Evolutionary conservation across 2,797 vertebrate species (phyloP), one percentile per base, ranked within the genome.

Genomic region (Falco peregrinus): DNA sequence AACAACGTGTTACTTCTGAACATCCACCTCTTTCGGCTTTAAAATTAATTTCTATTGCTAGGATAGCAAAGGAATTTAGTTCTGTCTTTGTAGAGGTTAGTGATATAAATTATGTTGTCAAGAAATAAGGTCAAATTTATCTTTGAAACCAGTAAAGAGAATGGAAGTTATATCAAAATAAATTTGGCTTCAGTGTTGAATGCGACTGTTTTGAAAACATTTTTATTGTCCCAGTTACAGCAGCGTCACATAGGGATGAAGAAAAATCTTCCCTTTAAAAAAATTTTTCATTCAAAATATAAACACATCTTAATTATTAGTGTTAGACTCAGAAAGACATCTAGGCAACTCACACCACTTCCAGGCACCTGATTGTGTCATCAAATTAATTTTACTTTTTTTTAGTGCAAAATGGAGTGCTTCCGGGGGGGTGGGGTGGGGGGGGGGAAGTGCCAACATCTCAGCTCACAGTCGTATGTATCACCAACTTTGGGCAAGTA

Each of bases 211-310:
- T 53, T 67, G 51, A 70, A 82, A 92, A 87, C 4, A 39, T 43
- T 64, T 85, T 63, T 79, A 74, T 83, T 93, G 48, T 81, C 53
- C n/a, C 57, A 59, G 31, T 86, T 91, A 63, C n/a, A 71, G 33
- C 80, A 35, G 19, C 2, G 0, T 70, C 4, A 0, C 29, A 18
- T 6, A n/a, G 12, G 22, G 19, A 63, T 0, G 2, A 68, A 68
- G 35, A 59, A 91, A 28, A 84, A 59, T 20, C 24, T 14, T 59
- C 11, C 51, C 14, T 35, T 82, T 61, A 33, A 81, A 75, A 68
- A 53, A 24, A 20, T 33, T 11, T 11, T 74, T n/a, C 3, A n/a
- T 79, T 80, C 13, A 71, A 33, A 78, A 65, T 60, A 15, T 3
- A 39, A 57, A 56, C 13, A 41, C 3, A 16, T 33, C 25, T 64